Evolutionary conservation across 2,888 invertebrate species (phyloP), one percentile per base, ranked within the genome.

Genomic region (Hypomecis atomaria): DNA sequence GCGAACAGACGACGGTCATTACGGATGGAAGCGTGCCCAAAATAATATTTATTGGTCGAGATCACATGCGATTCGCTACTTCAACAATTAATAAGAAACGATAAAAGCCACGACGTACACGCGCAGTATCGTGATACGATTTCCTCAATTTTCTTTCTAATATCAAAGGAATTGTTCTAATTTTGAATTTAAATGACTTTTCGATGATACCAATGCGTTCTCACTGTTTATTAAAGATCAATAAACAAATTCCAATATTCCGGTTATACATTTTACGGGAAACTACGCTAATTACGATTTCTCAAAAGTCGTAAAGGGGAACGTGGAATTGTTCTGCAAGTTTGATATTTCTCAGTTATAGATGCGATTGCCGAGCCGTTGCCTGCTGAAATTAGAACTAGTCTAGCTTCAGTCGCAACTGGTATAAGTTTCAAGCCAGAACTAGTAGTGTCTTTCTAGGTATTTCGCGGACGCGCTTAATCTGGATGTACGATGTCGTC

Each of bases 1-100:
- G 70, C 71, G 73, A 70, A 70, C 70, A 75, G 72, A 75, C 74
- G 78, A 78, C 76, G 73, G 75, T 77, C 78, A 79, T 74, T 74
- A 75, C 74, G 67, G 71, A 81, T 86, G 85, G 86, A 84, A 84
- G 67, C 65, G 81, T 86, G 85, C 85, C 87, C 84, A 83, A 77
- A 81, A 76, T 70, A 73, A 82, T 81, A 83, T 82, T 80, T 78
- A 79, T 80, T 73, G 69, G 71, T 72, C 61, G 69, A 65, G 69
- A 78, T 76, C 70, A 72, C 78, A 76, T 73, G 67, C 59, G 68
- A 73, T 69, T 67, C 68, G 66, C 67, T 71, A 72, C 72, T 73
- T 71, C 48, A 62, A 63, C 54, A 53, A 43, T 66, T 66, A 57
- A 63, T 50, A 66, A 52, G 40, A 40, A 40, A 33, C 48, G 54